phyloP scores from a whole-genome alignment of 2,113 vertebrate species.

The Heptranchias perlo region DNA sequence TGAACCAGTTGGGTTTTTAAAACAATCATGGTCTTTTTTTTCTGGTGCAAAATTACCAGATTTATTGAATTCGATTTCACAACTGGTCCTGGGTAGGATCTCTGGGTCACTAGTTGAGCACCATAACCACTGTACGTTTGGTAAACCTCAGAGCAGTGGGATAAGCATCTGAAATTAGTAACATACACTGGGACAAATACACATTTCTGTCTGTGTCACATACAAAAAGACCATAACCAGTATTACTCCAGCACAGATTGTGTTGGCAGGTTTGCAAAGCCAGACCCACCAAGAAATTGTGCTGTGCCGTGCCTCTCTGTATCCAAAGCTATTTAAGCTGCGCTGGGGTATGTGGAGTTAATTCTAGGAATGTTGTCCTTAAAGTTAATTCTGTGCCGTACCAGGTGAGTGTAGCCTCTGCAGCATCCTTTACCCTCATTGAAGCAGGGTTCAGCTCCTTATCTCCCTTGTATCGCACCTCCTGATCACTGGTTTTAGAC shows the following conservation, averaged over 20 bases:
- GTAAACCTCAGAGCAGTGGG: too few species aligned
- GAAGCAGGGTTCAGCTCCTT: constrained; percentile 92
- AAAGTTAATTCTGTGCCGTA: constrained; percentile 50
- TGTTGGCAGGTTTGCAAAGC: neutral
- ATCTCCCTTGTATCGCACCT: constrained; percentile 87
- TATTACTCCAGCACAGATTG: too few species aligned
- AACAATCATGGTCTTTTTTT: too few species aligned
- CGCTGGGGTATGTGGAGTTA: neutral
- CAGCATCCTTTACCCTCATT: constrained; percentile 91
- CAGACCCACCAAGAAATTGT: neutral
- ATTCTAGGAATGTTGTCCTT: neutral
- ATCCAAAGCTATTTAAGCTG: neutral
- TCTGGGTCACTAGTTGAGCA: too few species aligned
- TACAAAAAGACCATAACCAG: too few species aligned
- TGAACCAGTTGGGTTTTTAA: neutral
- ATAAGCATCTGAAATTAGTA: too few species aligned
- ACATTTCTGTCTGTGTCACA: too few species aligned
- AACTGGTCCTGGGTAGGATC: too few species aligned
- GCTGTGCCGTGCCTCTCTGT: neutral
- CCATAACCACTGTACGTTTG: too few species aligned
- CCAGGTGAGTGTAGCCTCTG: constrained; percentile 89
- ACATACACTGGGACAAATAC: too few species aligned
- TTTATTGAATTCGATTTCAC: too few species aligned
- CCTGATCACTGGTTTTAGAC: constrained; percentile 79
- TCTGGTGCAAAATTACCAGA: too few species aligned